Evolutionary conservation across 1,140 invertebrate species (phyloP).

Genomic region (Drosophila nasuta): DNA sequence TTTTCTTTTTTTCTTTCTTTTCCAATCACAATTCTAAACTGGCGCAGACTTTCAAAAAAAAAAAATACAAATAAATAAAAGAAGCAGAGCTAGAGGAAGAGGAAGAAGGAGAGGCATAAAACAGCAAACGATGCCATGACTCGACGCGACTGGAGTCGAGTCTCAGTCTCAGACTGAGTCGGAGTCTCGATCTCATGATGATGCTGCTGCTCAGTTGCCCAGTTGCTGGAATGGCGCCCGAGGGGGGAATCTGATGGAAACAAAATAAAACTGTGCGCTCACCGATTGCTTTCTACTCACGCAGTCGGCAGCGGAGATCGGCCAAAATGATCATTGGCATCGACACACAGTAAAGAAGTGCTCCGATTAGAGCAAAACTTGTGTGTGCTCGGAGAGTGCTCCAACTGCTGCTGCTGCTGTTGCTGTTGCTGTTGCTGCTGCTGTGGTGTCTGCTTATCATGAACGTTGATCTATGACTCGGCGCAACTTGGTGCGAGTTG

Average conservation of each 20-base stretch:
- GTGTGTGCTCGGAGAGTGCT: constrained; percentile 7
- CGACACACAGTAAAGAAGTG: constrained; percentile 3
- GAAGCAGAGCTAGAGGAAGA: constrained; percentile 7
- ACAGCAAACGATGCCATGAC: constrained; percentile 31
- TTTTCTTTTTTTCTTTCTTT: neutral
- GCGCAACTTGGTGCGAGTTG: constrained; percentile 56
- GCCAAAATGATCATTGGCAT: constrained; percentile 16
- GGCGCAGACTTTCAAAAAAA: constrained; percentile 73
- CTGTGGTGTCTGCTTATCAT: constrained; percentile 63
- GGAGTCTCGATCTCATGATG: constrained; percentile 30
- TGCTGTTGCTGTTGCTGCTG: neutral
- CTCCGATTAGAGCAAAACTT: constrained; percentile 4
- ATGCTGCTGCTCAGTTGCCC: constrained; percentile 13
- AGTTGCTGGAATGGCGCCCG: constrained; percentile 35
- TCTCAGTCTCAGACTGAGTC: neutral
- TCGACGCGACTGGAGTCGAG: neutral
- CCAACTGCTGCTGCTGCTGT: constrained; percentile 6
- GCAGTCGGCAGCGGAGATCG: constrained; percentile 26
- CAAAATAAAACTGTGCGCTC: constrained; percentile 24
- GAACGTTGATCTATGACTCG: constrained; percentile 80
- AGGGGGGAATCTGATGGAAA: constrained; percentile 30
- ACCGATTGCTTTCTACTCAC: constrained; percentile 64
- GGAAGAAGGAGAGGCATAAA: too few relatives aligned
- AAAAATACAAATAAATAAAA: constrained; percentile 38
- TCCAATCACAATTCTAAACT: constrained; percentile 67